Conservation (phyloP, 1,140 invertebrate genomes). For the Procambarus virginalis region DNA sequence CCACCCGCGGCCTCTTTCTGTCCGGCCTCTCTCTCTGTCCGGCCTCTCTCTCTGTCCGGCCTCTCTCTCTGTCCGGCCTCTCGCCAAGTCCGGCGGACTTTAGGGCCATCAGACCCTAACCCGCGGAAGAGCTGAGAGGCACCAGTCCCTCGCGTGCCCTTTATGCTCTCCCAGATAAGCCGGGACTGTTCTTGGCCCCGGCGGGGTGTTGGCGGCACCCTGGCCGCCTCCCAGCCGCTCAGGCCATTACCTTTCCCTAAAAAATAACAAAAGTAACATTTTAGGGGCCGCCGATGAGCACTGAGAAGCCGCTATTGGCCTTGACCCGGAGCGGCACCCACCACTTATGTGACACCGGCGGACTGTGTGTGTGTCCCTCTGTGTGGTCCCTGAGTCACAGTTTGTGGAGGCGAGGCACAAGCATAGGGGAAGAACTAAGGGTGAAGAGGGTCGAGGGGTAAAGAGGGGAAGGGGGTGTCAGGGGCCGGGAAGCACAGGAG, state of each 20-base stretch:
- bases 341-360: not conserved
- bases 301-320: not conserved
- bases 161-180: not conserved
- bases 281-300: not conserved
- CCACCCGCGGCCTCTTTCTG: no score
- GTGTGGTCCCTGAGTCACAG: not conserved
- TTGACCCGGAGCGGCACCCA: not conserved
- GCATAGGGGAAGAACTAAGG: not conserved
- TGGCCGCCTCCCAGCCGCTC: no score
- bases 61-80: no score
- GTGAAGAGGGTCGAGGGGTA: no score
- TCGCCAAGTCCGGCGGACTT: no score
- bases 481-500: constrained; percentile 13
- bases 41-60: no score
- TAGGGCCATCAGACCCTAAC: not conserved
- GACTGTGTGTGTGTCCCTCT: not conserved
- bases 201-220: not conserved
- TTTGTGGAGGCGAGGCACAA: not conserved
- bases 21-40: no score
- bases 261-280: no score
- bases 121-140: no score
- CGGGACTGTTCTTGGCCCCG: not conserved
- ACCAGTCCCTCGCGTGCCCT: not conserved
- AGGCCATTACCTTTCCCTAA: not conserved
- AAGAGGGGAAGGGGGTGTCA: not conserved